Evolutionary conservation across 2,888 invertebrate species (phyloP), one percentile per base, ranked within the genome.

Genomic region (Philonicus albiceps): DNA sequence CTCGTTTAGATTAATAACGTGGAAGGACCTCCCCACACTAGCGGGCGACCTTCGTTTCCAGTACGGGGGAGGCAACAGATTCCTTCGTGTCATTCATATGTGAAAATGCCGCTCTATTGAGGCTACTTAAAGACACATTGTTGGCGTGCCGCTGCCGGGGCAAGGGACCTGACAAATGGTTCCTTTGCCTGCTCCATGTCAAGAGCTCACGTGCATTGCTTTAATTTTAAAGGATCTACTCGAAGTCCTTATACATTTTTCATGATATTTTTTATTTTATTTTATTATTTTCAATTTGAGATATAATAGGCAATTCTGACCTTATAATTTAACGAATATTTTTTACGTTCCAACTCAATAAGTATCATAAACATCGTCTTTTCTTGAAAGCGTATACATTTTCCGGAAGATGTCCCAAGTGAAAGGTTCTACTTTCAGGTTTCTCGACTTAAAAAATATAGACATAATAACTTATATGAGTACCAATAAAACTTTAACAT

Each of bases 1-100:
- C 78, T 78, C 49, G 27, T 78, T 49, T 11, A 53, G 78, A 78
- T 78, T 78, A 78, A 78, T 78, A 78, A 78, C 78, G 30, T 64
- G 6, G 40, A 43, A 76, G 76, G 40, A 37, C 19, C 76, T 16
- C 27, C 64, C 22, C 64, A 13, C 22, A 64, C 64, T 27, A 8
- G 8, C 6, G 13, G 3, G 11, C 49, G 49, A 27, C 27, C 78
- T 78, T 49, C 78, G 40, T n/a, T 31, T 7, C 78, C 78, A 30
- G 49, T 22, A 6, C 49, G 19, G 22, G 49, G 78, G 22, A 2
- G 19, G 27, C 43, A 49, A 13, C 30, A 16, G 43, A 78, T 78
- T 43, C 49, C 43, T 49, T 34, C 49, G 78, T 78, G 78, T 37
- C 49, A 49, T 53, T 78, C 49, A 78, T 37, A 49, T 27, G 78